Evolutionary conservation across 1,140 invertebrate species (phyloP).

Genomic region (Tribolium castaneum): DNA sequence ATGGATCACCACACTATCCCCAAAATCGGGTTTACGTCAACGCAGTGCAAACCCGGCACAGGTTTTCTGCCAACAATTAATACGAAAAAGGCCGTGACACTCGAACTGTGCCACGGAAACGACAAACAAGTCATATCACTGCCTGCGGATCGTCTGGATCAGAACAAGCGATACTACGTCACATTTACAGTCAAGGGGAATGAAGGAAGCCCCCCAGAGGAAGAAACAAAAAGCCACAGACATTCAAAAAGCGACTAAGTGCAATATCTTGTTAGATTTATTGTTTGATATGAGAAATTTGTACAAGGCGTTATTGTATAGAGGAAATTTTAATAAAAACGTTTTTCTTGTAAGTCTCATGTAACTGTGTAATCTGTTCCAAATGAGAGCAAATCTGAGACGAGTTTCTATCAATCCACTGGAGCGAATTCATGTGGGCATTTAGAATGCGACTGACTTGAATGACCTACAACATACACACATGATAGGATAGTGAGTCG

Average conservation of each 20-base stretch:
- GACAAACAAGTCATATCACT: slow-evolving; percentile 86
- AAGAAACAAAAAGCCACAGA: slow-evolving; percentile 51
- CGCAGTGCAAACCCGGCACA: slow-evolving; percentile 61
- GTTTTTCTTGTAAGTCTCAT: slow-evolving; percentile 75
- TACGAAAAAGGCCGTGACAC: slow-evolving; percentile 71
- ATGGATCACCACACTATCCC: slow-evolving; percentile 81
- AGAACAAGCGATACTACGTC: slow-evolving; percentile 89
- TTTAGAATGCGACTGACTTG: slow-evolving; percentile 95
- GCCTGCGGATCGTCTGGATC: slow-evolving; percentile 85
- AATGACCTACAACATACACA: slow-evolving; percentile 73
- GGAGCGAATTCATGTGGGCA: slow-evolving; percentile 95
- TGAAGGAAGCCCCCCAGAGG: slow-evolving; percentile 40
- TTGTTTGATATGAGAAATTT: slow-evolving; percentile 36
- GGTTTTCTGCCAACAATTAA: slow-evolving; percentile 72
- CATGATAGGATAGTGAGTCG: too few relatives aligned
- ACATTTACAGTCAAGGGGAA: slow-evolving; percentile 86
- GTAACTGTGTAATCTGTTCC: slow-evolving; percentile 85
- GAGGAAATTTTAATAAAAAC: slow-evolving; percentile 18
- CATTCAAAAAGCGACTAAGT: slow-evolving; percentile 60
- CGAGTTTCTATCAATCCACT: slow-evolving; percentile 89
- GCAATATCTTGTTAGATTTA: slow-evolving; percentile 31
- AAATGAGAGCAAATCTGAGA: slow-evolving; percentile 80
- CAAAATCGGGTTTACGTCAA: slow-evolving; percentile 69
- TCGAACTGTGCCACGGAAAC: slow-evolving; percentile 82
- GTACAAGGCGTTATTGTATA: slow-evolving; percentile 28